Evolutionary conservation across 2,797 vertebrate genomes (phyloP).

Genomic region (Crossoptilon crossoptilon): DNA sequence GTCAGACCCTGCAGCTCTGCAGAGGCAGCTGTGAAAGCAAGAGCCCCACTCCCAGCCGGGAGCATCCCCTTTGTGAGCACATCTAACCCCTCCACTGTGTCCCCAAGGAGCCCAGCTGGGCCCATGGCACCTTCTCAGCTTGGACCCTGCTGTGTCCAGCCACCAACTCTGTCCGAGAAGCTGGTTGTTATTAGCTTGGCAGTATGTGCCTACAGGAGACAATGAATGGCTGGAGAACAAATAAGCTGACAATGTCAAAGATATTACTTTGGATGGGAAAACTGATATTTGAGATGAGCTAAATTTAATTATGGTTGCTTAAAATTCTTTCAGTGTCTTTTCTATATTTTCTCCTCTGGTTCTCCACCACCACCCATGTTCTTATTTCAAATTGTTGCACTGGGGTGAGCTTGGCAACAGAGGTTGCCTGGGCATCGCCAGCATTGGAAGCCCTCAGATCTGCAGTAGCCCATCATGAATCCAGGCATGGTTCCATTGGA

Average conservation of each 20-base stretch:
- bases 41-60: background rate
- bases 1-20: background rate
- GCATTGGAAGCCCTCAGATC: background rate
- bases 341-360: background rate
- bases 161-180: background rate
- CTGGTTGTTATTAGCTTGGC: background rate
- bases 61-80: background rate
- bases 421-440: background rate
- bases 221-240: conserved; percentile 45
- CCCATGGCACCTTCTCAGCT: background rate
- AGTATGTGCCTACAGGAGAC: conserved; percentile 17
- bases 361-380: background rate
- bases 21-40: background rate
- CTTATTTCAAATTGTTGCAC: background rate
- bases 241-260: background rate
- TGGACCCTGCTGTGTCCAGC: background rate
- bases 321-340: background rate
- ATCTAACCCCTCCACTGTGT: fast-evolving
- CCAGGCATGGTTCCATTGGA: conserved; percentile 29
- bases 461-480: conserved; percentile 29
- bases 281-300: conserved; percentile 53
- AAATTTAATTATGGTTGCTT: background rate
- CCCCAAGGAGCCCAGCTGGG: background rate
- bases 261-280: background rate
- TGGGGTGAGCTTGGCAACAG: conserved; percentile 17